Evolutionary conservation across 2,888 invertebrate species (phyloP).

Genomic region (Notocelia uddmanniana): DNA sequence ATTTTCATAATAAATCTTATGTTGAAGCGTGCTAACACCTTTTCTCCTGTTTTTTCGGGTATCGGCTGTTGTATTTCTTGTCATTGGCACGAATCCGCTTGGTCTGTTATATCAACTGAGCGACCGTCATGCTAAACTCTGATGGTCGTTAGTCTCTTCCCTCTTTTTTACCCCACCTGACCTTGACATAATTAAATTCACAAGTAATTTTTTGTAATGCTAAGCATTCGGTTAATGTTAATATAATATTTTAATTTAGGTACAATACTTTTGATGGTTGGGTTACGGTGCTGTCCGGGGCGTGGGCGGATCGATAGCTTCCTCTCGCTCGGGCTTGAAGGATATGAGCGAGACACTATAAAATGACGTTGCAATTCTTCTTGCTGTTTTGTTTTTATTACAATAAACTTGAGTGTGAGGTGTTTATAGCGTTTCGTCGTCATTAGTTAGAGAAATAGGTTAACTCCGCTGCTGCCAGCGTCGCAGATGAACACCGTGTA

Average conservation of each 20-base stretch:
- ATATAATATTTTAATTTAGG: constrained; percentile 25
- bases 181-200: constrained; percentile 36
- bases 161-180: constrained; percentile 16
- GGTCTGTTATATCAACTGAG: not conserved
- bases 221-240: constrained; percentile 44
- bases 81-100: too few relatives aligned
- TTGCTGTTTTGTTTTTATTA: constrained; percentile 10
- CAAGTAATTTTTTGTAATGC: constrained; percentile 42
- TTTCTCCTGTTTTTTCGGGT: not conserved
- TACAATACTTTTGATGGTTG: constrained; percentile 22
- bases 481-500: not conserved
- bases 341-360: constrained; percentile 4
- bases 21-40: not conserved
- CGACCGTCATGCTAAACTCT: not conserved
- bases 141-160: not conserved
- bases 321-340: constrained; percentile 12
- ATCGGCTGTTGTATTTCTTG: not conserved
- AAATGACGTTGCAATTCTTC: not conserved
- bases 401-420: not conserved
- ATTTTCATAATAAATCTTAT: not conserved
- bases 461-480: constrained; percentile 2
- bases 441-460: constrained; percentile 9
- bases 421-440: not conserved
- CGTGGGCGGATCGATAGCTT: constrained; percentile 12
- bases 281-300: constrained; percentile 36